Percentiles rank a stretch among this genome's conserved stretches.
These are phyloP conservation scores for Miichthys miiuy DNA, from an alignment of 2,797 vertebrate species.

Conservation along the genomic window DNA sequence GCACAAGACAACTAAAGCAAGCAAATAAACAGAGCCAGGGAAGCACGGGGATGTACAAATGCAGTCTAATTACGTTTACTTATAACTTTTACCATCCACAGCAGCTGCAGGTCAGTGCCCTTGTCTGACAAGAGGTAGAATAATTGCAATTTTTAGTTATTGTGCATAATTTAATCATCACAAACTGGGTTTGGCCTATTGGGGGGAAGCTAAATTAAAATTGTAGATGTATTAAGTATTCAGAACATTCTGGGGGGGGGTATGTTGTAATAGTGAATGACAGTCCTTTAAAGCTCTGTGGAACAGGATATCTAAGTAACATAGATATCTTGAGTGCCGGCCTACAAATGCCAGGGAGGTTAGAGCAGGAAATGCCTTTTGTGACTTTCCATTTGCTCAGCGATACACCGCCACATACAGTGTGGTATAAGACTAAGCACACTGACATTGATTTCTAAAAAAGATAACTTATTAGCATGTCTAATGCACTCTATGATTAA, in stretches of 20 bases:
- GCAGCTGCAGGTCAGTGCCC: conserved; percentile 63
- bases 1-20: conserved; percentile 71
- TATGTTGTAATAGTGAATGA: conserved; percentile 78
- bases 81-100: conserved; percentile 68
- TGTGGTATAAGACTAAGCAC: conserved; percentile 39
- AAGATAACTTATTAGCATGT: conserved; percentile 43
- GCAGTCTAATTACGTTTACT: conserved; percentile 81
- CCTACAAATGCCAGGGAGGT: conserved; percentile 86
- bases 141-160: conserved; percentile 56
- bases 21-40: conserved; percentile 67
- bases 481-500: conserved; percentile 30
- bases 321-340: conserved; percentile 85
- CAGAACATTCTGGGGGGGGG: conserved; percentile 48
- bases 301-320: conserved; percentile 87
- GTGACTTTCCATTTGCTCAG: conserved; percentile 90
- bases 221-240: conserved; percentile 40
- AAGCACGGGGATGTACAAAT: conserved; percentile 65
- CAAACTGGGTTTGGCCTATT: conserved; percentile 44
- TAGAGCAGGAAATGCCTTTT: conserved; percentile 90
- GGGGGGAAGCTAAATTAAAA: conserved; percentile 53
- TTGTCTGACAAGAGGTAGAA: conserved; percentile 52
- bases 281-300: conserved; percentile 79
- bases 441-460: conserved; percentile 37
- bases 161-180: conserved; percentile 56
- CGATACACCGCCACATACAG: conserved; percentile 72